Evolutionary conservation across 2,797 vertebrate genomes (phyloP).

Genomic region (Mycteria americana): DNA sequence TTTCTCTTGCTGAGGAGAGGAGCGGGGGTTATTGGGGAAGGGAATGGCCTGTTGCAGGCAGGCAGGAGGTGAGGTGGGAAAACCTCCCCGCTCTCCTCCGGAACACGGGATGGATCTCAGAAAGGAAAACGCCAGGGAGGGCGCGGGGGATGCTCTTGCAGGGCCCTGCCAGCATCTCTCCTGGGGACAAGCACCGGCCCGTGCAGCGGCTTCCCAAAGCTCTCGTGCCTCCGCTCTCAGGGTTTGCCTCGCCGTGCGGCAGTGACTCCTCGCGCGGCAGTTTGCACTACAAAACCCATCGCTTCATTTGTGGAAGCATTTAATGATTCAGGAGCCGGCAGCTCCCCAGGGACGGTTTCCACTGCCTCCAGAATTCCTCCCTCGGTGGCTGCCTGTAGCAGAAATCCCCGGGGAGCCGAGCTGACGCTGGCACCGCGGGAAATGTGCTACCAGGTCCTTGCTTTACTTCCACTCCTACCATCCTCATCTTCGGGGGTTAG

Average conservation of each 20-base stretch:
- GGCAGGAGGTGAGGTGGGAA: not conserved
- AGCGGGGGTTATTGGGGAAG: not conserved
- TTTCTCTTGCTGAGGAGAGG: not conserved
- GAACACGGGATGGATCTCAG: not conserved
- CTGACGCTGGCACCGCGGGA: not conserved
- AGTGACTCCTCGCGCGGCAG: not conserved
- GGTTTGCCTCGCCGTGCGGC: not conserved
- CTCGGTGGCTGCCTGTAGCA: not conserved
- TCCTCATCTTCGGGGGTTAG: not conserved
- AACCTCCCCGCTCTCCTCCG: not conserved
- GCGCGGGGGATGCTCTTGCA: not conserved
- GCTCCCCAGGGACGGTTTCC: not conserved
- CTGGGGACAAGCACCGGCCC: not conserved
- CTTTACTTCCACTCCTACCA: not conserved
- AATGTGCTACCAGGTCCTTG: not conserved
- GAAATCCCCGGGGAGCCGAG: not conserved
- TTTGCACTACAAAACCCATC: not conserved
- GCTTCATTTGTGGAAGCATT: slow-evolving; percentile 18
- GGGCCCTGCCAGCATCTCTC: not conserved
- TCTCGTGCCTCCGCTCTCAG: not conserved
- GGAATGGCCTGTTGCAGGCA: not conserved
- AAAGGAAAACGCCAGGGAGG: not conserved
- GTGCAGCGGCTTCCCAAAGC: not conserved
- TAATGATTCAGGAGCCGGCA: slow-evolving; percentile 37
- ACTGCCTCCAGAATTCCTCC: slow-evolving; percentile 40